Conservation (phyloP, 2,888 invertebrate genomes). For the Matsumyia berberina region DNA sequence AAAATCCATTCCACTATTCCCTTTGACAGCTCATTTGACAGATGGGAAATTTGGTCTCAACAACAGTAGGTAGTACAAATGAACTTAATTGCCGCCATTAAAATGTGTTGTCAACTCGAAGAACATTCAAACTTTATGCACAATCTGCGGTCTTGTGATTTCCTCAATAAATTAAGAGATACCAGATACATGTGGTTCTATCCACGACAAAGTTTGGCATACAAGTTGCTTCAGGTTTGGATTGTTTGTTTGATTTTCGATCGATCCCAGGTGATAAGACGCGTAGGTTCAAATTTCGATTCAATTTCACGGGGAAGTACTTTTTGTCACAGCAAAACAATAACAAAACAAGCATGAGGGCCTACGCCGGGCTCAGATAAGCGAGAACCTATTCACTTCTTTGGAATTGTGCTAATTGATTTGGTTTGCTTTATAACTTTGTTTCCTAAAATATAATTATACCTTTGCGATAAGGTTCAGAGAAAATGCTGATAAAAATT, state of each 20-base stretch:
- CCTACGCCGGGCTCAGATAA: no score
- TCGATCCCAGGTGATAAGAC: no score
- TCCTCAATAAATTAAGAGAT: no score
- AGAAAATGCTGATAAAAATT: not conserved
- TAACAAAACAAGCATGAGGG: not conserved
- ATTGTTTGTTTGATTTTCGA: no score
- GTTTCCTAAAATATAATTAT: conserved; percentile 12
- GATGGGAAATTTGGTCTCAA: not conserved
- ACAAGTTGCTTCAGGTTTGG: no score
- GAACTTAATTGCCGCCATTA: not conserved
- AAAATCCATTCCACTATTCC: not conserved
- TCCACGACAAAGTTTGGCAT: no score
- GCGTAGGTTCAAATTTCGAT: no score
- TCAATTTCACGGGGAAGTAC: conserved; percentile 2
- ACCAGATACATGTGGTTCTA: no score
- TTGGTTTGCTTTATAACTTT: conserved; percentile 10
- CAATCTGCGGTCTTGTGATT: not conserved
- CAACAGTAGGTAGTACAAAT: no score
- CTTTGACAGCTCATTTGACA: not conserved
- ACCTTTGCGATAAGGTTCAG: conserved; percentile 17
- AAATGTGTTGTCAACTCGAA: not conserved
- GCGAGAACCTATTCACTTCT: not conserved
- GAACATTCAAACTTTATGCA: not conserved
- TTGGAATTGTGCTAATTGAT: conserved; percentile 7
- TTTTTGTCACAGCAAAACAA: not conserved